Base-by-base conservation (phyloP, 2,888 invertebrate species). In the Microplitis manilae region DNA sequence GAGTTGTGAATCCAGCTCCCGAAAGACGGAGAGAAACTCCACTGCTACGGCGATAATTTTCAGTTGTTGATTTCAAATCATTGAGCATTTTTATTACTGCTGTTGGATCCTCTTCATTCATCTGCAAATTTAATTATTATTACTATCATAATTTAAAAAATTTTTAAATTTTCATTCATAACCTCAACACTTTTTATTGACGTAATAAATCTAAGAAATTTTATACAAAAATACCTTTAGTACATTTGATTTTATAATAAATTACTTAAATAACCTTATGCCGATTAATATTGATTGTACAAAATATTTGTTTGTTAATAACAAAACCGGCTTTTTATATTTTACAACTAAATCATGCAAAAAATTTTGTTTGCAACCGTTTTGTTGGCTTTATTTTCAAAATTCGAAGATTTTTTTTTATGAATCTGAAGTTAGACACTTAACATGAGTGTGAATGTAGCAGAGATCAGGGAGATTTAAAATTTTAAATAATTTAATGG, bases 11-110 rank as follows among this genome's bases (percentile, higher is more conserved):
- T 9, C 83, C 79, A 1, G 83, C 80, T 1, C 83, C 83, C 4
- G 87, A 86, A 5, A 85, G 81, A 39, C 85, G 81, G 8, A 86
- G 41, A 0, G 86, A 79, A 1, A 84, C 68, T 5, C 79, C 77
- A 69, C 82, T 84, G 15, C 80, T 83, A 6, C 81, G 80, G 65
- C 84, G 84, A 77, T 83, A 85, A n/a, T 76, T 79, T 13, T 85
- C 83, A 2, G 86, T 77, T 13, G 85, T 84, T 6, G 88, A 87
- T 75, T 86, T 85, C 38, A 90, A 78, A 74, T 89, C 88, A 65
- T 88, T 86, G 15, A 90, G 85, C 87, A 89, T 89, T 84, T 89
- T 87, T 1, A 87, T 87, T 1, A 89, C 83, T 77, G 87, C 85
- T 8, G 90, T 88, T 17, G 90, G 89, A 84, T 87, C 90, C 6